Evolutionary conservation across 2,797 vertebrate species (phyloP).

Genomic region (Loris lydekkerianus): DNA sequence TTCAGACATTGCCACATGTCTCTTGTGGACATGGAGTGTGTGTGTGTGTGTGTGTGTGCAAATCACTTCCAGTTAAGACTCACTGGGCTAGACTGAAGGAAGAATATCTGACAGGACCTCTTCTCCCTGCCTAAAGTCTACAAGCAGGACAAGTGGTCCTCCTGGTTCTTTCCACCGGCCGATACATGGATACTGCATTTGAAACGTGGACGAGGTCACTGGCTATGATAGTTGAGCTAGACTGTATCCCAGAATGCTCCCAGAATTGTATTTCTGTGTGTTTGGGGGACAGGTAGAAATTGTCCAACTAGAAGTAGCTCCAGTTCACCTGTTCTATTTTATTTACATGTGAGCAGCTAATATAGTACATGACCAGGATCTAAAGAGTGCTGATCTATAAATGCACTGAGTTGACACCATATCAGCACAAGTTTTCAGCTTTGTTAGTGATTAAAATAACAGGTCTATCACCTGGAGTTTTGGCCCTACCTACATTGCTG

Average conservation of each 20-base stretch:
- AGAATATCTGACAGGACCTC: background rate
- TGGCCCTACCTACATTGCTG: background rate
- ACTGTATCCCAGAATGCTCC: background rate
- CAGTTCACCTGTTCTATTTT: background rate
- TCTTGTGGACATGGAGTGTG: background rate
- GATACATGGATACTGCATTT: background rate
- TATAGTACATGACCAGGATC: background rate
- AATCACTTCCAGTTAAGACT: background rate
- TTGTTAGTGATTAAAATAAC: background rate
- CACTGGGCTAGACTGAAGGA: background rate
- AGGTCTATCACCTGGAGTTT: background rate
- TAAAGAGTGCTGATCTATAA: background rate
- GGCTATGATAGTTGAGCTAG: background rate
- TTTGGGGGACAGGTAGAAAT: background rate
- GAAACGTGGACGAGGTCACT: background rate
- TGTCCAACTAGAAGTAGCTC: background rate
- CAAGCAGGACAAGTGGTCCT: background rate
- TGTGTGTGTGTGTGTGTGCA: too few relatives aligned
- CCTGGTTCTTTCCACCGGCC: background rate
- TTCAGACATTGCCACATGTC: background rate
- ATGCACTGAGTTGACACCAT: background rate
- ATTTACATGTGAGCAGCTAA: background rate
- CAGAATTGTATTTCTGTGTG: background rate
- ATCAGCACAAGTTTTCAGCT: background rate
- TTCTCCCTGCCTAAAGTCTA: background rate